Conservation (phyloP, 2,888 invertebrate species). For the Amiota mariae region DNA sequence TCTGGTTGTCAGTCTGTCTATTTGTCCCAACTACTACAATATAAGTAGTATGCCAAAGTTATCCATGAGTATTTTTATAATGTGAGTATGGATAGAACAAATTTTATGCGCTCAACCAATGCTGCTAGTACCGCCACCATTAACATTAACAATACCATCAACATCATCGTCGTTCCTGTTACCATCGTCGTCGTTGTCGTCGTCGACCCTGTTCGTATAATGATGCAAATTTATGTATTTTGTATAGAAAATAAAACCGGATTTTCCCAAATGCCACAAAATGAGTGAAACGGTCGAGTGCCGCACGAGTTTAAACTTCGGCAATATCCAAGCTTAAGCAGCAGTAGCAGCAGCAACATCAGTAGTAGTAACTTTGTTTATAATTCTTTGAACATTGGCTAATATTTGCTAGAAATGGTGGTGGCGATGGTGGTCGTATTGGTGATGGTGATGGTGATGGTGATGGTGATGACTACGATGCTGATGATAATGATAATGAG, state of each 20-base stretch:
- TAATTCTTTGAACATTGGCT: neutral
- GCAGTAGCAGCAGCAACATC: neutral
- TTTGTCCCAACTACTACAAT: too few species aligned
- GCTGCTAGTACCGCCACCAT: neutral
- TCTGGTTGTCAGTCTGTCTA: too few species aligned
- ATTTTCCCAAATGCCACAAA: constrained; percentile 54
- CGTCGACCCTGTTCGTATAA: constrained; percentile 52
- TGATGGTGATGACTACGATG: neutral
- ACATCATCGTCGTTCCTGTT: neutral
- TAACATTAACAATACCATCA: neutral
- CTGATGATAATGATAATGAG: neutral
- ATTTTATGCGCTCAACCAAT: constrained; percentile 8
- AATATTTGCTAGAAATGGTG: neutral
- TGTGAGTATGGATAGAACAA: neutral
- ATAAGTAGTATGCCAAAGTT: too few species aligned
- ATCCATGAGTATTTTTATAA: constrained; percentile 23
- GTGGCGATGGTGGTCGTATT: neutral
- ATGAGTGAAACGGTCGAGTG: constrained; percentile 44
- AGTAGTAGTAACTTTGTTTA: neutral
- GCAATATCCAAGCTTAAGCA: constrained; percentile 24
- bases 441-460: neutral
- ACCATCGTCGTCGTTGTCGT: constrained; percentile 16
- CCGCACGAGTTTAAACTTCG: too few species aligned
- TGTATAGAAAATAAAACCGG: constrained; percentile 70
- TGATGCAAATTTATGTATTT: constrained; percentile 71